Evolutionary conservation across 1,140 invertebrate species (phyloP), one percentile per base, ranked within the genome.

Genomic region (Trichoplusia ni): DNA sequence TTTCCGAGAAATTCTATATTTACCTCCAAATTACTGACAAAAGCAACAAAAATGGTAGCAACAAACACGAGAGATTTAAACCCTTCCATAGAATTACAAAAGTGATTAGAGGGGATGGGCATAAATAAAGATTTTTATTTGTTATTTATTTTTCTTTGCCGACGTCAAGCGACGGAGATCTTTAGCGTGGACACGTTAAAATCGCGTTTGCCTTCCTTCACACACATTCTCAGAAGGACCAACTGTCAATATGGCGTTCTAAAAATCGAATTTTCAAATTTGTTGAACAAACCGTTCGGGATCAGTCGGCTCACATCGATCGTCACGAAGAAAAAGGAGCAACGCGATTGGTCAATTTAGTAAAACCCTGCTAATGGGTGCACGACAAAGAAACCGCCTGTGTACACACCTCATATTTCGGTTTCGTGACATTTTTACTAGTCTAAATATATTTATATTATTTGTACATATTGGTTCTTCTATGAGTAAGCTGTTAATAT

Each of bases 51-150:
- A 71, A 71, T 74, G 71, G 81, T 82, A 84, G 82, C 80, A 46
- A 8, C 49, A 61, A 73, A 69, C 51, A 69, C 11, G 31, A 64
- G 40, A 68, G 64, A 66, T 62, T 62, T 67, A 51, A 40, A 7
- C 40, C 29, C 37, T 83, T 86, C 83, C 68, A 67, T 47, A 77
- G 83, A 83, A 86, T 86, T 79, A 76, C 77, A 74, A 63, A 71
- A 78, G 70, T 71, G 64, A 81, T 86, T 84, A 86, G 79, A 76
- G 44, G 49, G 40, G 44, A 27, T 65, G 49, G 51, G 54, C 47
- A 69, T 76, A 73, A 85, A 84, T 76, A 80, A 60, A 71, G 76
- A 75, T n/a, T n/a, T n/a, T n/a, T n/a, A n/a, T n/a, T n/a, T n/a
- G 84, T 82, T 76, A 79, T 86, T 78, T 77, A 64, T 53, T 37